Base-by-base conservation (phyloP, 1,140 invertebrate species). In the Augochlora pura region DNA sequence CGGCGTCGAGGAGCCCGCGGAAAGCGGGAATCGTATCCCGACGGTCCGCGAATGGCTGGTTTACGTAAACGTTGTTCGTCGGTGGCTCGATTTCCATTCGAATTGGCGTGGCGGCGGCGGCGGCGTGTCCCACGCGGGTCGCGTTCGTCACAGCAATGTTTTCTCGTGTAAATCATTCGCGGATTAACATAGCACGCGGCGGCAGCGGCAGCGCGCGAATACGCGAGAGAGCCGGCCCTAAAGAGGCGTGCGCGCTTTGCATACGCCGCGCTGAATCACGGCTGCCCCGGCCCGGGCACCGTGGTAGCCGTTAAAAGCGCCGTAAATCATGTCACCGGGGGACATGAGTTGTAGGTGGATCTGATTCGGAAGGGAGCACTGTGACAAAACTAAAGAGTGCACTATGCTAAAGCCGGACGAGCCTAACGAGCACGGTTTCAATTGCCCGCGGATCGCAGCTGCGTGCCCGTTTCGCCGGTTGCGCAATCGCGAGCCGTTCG, bases 291-390 rank as follows among this genome's bases (percentile, higher is more conserved):
- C 32, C 32, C 32, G 32, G 32, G 76, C 64, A 39, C 65, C 78
- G 54, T 80, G 65, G 78, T 77, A 77, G 78, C 73, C 27, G 78
- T 80, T 80, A 80, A 80, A 80, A 80, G 78, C 73, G 71, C 54
- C 72, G 66, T 80, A 80, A 69, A 80, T 80, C 78, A 80, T 77
- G 78, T 68, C 76, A 39, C 57, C 42, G 65, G 46, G 46, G 64
- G 72, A 62, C 73, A 68, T 80, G 78, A 77, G 67, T 77, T 68
- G 78, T 80, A 59, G 78, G 78, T 80, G 78, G 78, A 77, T 77
- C 78, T 80, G 78, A 80, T 76, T 76, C 49, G 77, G 70, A 74
- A 70, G 49, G 42, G 54, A 63, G 57, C 60, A 64, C 68, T 69
- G 69, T 78, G 76, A 64, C 67, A 78, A 78, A 78, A 78, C 76